Percentiles rank a stretch among this genome's conserved stretches.
phyloP scores from a whole-genome alignment of 92 coral and sea anemone species.

The Bergia sp. region DNA sequence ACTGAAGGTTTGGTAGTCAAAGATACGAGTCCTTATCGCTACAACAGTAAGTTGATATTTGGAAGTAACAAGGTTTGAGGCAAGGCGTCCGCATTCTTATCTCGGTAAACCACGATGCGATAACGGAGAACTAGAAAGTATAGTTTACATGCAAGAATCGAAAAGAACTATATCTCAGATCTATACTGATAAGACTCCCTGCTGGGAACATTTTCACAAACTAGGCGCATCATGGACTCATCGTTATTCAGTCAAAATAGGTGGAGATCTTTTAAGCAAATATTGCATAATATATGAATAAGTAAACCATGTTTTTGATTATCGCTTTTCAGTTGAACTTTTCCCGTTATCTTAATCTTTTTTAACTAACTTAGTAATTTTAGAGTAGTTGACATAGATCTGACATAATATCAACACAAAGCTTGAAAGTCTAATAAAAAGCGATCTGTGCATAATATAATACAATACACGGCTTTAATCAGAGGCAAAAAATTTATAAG shows the following conservation, averaged over 20 bases:
- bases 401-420: background rate
- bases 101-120: background rate
- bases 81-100: slow-evolving; percentile 22
- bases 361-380: background rate
- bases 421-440: no score
- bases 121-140: background rate
- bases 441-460: no score
- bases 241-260: background rate
- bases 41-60: background rate
- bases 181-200: background rate
- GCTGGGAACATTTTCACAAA: background rate
- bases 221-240: background rate
- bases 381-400: background rate
- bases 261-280: background rate
- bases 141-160: background rate
- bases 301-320: no score
- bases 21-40: slow-evolving; percentile 9
- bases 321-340: background rate
- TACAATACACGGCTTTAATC: no score
- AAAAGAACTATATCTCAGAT: background rate
- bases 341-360: background rate
- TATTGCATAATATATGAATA: background rate
- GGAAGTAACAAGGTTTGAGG: background rate
- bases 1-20: background rate
- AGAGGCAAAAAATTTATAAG: no score